phyloP scores from a whole-genome alignment of 1,140 invertebrate species.

The Helicorthomorpha holstii region DNA sequence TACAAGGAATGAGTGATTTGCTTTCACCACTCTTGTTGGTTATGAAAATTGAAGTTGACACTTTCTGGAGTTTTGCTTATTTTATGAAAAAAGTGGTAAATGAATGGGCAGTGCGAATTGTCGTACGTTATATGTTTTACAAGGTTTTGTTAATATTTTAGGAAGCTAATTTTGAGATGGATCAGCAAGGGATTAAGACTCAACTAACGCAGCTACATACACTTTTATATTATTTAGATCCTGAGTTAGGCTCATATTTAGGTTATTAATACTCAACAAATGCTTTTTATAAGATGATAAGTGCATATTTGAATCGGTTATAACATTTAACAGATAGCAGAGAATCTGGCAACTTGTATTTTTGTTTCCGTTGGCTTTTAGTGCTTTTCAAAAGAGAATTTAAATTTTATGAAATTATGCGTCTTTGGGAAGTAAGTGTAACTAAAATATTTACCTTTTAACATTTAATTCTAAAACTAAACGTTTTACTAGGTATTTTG shows the following conservation, averaged over 20 bases:
- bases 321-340: conserved; percentile 43
- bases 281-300: not conserved
- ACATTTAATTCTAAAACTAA: not conserved
- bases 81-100: conserved; percentile 92
- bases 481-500: conserved; percentile 47
- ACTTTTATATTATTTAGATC: conserved; percentile 62
- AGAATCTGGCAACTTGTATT: conserved; percentile 95
- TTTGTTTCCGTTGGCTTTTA: conserved; percentile 77
- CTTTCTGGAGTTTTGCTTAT: conserved; percentile 99
- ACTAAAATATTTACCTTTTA: not conserved
- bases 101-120: conserved; percentile 35
- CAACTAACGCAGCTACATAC: conserved; percentile 72
- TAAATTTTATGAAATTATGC: conserved; percentile 16
- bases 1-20: conserved; percentile 85
- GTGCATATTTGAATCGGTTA: conserved; percentile 1
- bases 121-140: conserved; percentile 4
- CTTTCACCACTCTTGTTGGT: conserved; percentile 81
- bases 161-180: conserved; percentile 91
- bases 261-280: conserved; percentile 21
- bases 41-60: conserved; percentile 80
- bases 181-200: conserved; percentile 90
- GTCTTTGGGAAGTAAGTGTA: conserved; percentile 5
- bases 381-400: conserved; percentile 46
- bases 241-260: conserved; percentile 63
- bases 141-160: conserved; percentile 27